Evolutionary conservation across 2,797 vertebrate species (phyloP).

Genomic region (Thripadectes ignobilis): DNA sequence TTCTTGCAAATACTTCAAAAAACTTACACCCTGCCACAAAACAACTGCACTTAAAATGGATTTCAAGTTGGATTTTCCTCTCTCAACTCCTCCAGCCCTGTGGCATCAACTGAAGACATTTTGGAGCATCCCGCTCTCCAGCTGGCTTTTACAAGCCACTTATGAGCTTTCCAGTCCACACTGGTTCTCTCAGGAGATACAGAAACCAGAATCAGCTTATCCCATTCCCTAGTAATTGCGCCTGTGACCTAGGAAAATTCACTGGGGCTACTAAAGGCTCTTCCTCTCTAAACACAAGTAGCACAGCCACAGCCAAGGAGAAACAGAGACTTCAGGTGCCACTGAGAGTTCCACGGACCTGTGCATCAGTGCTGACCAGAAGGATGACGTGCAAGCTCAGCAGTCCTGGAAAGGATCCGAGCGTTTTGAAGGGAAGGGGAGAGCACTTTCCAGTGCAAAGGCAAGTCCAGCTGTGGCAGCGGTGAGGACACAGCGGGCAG

Average conservation of each 20-base stretch:
- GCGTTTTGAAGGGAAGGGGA: background rate
- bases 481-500: rapidly evolving
- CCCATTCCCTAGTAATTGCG: background rate
- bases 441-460: background rate
- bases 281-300: background rate
- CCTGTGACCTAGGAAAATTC: background rate
- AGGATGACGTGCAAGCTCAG: background rate
- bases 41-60: background rate
- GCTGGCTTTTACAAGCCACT: background rate
- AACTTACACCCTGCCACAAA: background rate
- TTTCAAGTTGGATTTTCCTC: background rate
- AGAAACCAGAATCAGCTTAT: background rate
- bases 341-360: background rate
- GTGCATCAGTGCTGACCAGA: background rate
- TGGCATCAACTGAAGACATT: background rate
- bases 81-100: background rate
- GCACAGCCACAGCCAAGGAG: background rate
- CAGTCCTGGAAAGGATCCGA: rapidly evolving
- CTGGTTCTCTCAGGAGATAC: background rate
- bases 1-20: background rate
- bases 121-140: background rate
- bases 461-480: rapidly evolving
- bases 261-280: background rate
- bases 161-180: background rate
- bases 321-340: background rate